Base-by-base conservation (phyloP, 2,797 vertebrate genomes). In the Mycteria americana region DNA sequence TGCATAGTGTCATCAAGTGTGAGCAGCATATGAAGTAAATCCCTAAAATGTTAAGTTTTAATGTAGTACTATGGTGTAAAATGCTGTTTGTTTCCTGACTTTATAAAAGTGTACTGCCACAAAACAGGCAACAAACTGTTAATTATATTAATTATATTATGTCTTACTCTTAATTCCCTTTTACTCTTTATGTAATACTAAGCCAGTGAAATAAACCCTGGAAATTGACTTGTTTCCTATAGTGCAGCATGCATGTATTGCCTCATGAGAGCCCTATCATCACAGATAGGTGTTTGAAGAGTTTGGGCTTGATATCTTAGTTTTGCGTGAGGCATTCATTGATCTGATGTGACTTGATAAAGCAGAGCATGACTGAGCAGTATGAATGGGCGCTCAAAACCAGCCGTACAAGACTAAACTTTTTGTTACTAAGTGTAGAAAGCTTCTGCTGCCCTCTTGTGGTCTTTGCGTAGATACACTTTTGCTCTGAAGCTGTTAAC, bases 381-480 rank as follows among this genome's bases (percentile, higher is more conserved):
- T 5, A 8, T 7, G 64, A 60, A 37, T 4, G 8, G 17, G 3
- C 6, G 25, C 17, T 85, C 65, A 23, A 46, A 73, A 27, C 50
- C 7, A 31, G 31, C 31, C 6, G 0, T 14, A 1, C 25, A 2
- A 23, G 18, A 6, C 10, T 4, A 0, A 51, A 27, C 25, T n/a
- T 23, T 0, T 35, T 25, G 3, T 51, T 48, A 25, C 0, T 1
- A 7, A 11, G 13, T 37, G 35, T 65, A 9, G 74, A 81, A 87
- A 89, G 90, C 73, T 82, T 72, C 51, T 96, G 93, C 93, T 91
- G 95, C 96, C 96, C 92, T 91, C 97, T 68, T 68, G 93, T 91
- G 97, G 93, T 45, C 17, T 41, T 23, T 30, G 0, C 6, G 0
- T 4, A 10, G 35, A 6, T 24, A 30, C 4, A 1, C 27, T 17